phyloP scores from a whole-genome alignment of 2,797 vertebrate genomes.

The Zenarchopterus dispar region DNA sequence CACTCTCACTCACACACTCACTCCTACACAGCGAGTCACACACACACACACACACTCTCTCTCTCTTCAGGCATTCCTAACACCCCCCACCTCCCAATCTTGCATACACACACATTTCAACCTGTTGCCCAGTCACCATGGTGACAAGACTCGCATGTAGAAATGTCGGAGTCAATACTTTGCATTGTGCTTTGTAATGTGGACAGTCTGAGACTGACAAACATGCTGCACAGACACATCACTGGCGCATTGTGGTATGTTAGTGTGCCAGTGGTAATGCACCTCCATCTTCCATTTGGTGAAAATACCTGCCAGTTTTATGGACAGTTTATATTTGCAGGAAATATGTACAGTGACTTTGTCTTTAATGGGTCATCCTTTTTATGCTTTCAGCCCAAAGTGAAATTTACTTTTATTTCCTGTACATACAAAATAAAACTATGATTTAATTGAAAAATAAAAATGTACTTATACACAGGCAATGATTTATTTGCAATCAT shows the following conservation, averaged over 20 bases:
- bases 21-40: conserved; percentile 66
- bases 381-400: background rate
- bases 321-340: background rate
- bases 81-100: conserved; percentile 38
- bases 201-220: conserved; percentile 19
- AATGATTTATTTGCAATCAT: too few species aligned
- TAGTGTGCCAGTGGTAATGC: background rate
- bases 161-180: conserved; percentile 36
- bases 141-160: conserved; percentile 56
- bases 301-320: background rate
- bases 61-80: conserved; percentile 52
- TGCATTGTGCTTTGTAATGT: conserved; percentile 32
- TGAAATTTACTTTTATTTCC: background rate
- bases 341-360: background rate
- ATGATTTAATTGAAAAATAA: too few species aligned
- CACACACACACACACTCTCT: conserved; percentile 63
- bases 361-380: background rate
- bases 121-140: conserved; percentile 71
- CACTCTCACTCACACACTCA: conserved; percentile 64
- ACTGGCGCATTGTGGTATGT: background rate
- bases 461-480: too few species aligned
- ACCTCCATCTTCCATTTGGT: conserved; percentile 4
- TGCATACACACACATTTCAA: conserved; percentile 60
- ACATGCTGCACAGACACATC: conserved; percentile 5
- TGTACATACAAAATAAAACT: background rate